Evolutionary conservation across 2,113 vertebrate species (phyloP).

Genomic region (Microcebus griseorufus): DNA sequence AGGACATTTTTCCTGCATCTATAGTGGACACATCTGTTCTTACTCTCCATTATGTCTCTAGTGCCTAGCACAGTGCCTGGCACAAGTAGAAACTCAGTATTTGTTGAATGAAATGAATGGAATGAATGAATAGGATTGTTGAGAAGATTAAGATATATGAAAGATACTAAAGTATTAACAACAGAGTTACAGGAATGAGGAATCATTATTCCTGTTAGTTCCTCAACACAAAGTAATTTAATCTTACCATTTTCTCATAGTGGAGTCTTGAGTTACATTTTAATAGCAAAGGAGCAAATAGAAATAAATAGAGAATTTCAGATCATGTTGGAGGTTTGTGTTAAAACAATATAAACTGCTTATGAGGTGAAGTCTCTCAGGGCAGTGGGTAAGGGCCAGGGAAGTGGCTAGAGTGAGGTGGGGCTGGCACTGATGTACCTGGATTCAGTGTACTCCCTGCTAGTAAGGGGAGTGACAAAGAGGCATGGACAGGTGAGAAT

Average conservation of each 20-base stretch:
- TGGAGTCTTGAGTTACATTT: background rate
- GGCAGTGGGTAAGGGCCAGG: background rate
- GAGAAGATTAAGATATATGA: conserved; percentile 10
- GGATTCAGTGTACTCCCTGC: background rate
- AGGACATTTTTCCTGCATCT: conserved; percentile 54
- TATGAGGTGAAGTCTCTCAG: background rate
- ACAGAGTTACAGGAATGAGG: background rate
- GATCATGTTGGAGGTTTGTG: background rate
- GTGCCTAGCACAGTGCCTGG: background rate
- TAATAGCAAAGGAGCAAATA: background rate
- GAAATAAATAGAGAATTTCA: conserved; percentile 14
- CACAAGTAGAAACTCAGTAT: background rate
- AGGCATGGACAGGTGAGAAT: background rate
- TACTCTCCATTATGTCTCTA: background rate
- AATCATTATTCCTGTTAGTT: background rate
- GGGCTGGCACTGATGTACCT: background rate
- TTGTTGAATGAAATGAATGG: background rate
- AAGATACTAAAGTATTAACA: conserved; percentile 11
- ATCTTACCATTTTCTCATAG: conserved; percentile 8
- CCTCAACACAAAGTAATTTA: background rate
- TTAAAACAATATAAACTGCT: conserved; percentile 26
- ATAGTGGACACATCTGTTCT: background rate
- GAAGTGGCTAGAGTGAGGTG: background rate
- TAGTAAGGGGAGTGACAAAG: background rate
- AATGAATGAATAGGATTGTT: background rate